A percentile compares a stretch with the other conserved stretches of the same genome.
phyloP scores from a whole-genome alignment of 2,113 vertebrate species.

The human (Homo sapiens) region GRCh38 chr14:104229501-104230000 shows the following conservation, averaged over 20 bases:
- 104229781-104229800: fast-evolving
- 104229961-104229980: fast-evolving
- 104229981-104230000: not conserved
- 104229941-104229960: too few species aligned
- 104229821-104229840: not conserved
- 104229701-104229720: not conserved
- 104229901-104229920: fast-evolving
- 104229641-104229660: not conserved
- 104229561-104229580: too few species aligned
- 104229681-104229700: not conserved
- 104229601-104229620: fast-evolving
- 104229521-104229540: not conserved
- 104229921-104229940: too few species aligned
- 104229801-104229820: not conserved
- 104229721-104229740: not conserved
- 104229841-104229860: not conserved
- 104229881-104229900: fast-evolving
- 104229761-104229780: not conserved
- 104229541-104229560: too few species aligned
- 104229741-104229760: fast-evolving
- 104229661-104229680: not conserved
- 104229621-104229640: not conserved
- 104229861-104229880: fast-evolving
- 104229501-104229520: not conserved
- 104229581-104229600: not conserved